These are phyloP conservation scores for Isichthys henryi DNA, from an alignment of 2,113 vertebrate species.

Conservation along the genomic window DNA sequence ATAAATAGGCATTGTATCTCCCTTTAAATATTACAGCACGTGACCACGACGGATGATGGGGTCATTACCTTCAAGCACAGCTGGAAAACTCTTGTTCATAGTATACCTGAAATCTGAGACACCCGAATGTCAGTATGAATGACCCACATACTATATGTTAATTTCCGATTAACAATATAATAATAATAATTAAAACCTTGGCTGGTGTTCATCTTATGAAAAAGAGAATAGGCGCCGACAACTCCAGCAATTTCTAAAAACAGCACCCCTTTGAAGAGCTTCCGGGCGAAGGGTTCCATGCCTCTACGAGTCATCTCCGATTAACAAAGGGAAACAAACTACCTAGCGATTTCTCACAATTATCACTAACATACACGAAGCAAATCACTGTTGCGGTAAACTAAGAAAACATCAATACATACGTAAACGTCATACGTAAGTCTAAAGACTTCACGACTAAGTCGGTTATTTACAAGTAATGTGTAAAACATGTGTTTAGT, in stretches of 20 bases:
- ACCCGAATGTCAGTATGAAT: background rate
- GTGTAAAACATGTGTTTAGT: background rate
- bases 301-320: constrained; percentile 41
- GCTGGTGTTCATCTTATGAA: constrained; percentile 55
- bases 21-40: background rate
- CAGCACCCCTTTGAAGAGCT: constrained; percentile 55
- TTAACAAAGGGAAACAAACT: background rate
- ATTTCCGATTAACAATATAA: background rate
- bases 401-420: background rate
- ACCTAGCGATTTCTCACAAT: background rate
- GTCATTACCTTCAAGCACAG: constrained; percentile 67
- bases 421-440: background rate
- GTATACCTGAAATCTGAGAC: constrained; percentile 66
- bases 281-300: constrained; percentile 39
- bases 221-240: constrained; percentile 53
- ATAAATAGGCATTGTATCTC: background rate
- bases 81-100: constrained; percentile 64
- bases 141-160: background rate
- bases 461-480: background rate
- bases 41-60: background rate
- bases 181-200: constrained; percentile 45
- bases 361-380: background rate
- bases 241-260: constrained; percentile 54
- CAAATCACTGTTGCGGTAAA: background rate
- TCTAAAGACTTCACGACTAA: background rate